Base-by-base conservation (phyloP, 2,888 invertebrate species). In the Hipparchia sbordonii region DNA sequence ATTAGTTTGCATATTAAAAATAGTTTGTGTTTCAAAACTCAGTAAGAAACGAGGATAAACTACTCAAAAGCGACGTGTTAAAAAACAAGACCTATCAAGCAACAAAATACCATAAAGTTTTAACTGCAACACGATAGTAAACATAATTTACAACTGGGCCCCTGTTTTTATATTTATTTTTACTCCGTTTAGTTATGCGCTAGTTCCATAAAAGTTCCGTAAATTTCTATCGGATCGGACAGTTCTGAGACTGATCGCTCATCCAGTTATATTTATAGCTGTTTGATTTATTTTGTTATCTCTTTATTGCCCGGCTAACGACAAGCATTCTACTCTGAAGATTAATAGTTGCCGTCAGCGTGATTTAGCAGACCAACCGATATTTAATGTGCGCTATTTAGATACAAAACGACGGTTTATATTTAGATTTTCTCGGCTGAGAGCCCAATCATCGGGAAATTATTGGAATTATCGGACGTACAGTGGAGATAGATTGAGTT, bases 231-330 rank as follows among this genome's bases (percentile, higher is more conserved):
- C 80, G 79, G 79, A 86, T 82, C 83, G 84, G 89, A 88, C 89
- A 86, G 86, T 89, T 89, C 89, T 89, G 84, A 90, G 86, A 88
- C 91, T 89, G 91, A 92, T 92, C 89, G 88, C 87, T 92, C 91
- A 90, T 92, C 88, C 87, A 82, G 84, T 83, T 82, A 86, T 92
- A 92, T 92, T 93, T 92, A 93, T 91, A 87, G 89, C 87, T 80
- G 81, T 92, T 92, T 93, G 93, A 93, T 93, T 93, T 93, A 93
- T 93, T 92, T 92, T 91, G 90, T 92, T 93, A 92, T 91, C 91
- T 89, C 91, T 93, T 93, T 93, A 93, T 92, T 91, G 91, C 91
- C 83, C 77, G 85, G 81, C 90, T 92, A 93, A 92, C 92, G 93
- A 93, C 93, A 93, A 88, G 89, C 91, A 88, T 92, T 92, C 92